Base-by-base conservation (phyloP, 1,140 invertebrate species). In the Drosophila willistoni region DNA sequence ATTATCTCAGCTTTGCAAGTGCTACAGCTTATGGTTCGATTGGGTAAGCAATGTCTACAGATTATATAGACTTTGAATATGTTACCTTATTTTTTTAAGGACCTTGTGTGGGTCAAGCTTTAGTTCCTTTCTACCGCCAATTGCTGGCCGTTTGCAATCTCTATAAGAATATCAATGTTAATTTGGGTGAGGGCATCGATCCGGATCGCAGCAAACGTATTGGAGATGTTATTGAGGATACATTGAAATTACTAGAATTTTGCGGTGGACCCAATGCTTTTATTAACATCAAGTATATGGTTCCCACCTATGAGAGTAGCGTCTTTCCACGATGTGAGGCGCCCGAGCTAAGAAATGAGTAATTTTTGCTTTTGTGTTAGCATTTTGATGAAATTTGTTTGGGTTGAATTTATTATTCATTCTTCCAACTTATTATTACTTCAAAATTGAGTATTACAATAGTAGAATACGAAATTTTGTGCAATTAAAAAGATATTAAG, bases 261-360 rank as follows among this genome's bases (percentile, higher is more conserved):
- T 96, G 96, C 90, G 98, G 98, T 6, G 98, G 98, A 3, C 95
- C 97, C 77, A 97, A 98, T 92, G 97, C 98, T 6, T 99, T 98
- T 90, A 98, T 98, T 79, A 98, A 98, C 92, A 98, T 99, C 79
- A 99, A 99, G 93, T 98, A 98, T 91, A 98, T 99, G 95, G 95
- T 99, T 67, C 98, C 98, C 0, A 99, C 98, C 5, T 99, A 99
- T 82, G 98, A 99, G 92, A 98, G 98, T n/a, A 97, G 96, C 91
- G 94, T 98, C 7, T 90, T 89, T 34, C 90, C 90, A 1, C 80
- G 76, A 33, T 91, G 90, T 61, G 76, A 79, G 17, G 42, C 54
- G 3, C 68, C 55, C 1, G 59, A 71, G 36, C 67, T 80, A 93
- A 95, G 73, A 96, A 97, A 68, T 13, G 56, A 57, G 29, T 57